Percentiles rank a stretch among this genome's conserved stretches.
phyloP scores from a whole-genome alignment of 64 coral and sea anemone species.

The Acropora tenuis region DNA sequence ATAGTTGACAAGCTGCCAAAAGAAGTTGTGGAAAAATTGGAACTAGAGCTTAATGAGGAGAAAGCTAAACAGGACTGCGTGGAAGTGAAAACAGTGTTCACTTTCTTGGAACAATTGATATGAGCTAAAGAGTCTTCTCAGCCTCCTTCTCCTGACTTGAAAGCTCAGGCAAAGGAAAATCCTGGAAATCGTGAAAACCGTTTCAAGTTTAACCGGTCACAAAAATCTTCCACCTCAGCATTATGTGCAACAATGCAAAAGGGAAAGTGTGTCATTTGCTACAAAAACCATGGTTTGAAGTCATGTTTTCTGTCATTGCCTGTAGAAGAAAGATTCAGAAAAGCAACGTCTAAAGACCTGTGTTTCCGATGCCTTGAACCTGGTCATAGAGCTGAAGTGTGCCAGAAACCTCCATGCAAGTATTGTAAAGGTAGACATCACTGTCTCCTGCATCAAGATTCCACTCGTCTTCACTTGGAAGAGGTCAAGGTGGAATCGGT shows the following conservation, averaged over 20 bases:
- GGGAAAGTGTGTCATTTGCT: not conserved
- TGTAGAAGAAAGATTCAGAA: slow-evolving; percentile 21
- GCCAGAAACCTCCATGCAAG: slow-evolving; percentile 19
- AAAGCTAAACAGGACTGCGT: not conserved
- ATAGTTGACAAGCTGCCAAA: slow-evolving; percentile 4
- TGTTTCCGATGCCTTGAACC: slow-evolving; percentile 4
- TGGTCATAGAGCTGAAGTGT: slow-evolving; percentile 19
- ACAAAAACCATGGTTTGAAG: not conserved
- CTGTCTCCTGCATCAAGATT: slow-evolving; percentile 4
- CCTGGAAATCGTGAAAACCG: not conserved
- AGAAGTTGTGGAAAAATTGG: not conserved
- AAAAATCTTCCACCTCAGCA: not conserved
- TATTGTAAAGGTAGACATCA: not conserved
- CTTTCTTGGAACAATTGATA: slow-evolving; percentile 18
- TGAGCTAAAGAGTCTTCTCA: slow-evolving; percentile 15
- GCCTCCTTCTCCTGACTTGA: slow-evolving; percentile 3
- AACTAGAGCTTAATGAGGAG: too few species aligned
- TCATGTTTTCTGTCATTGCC: slow-evolving; percentile 16
- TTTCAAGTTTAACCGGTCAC: not conserved
- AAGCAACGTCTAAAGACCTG: not conserved
- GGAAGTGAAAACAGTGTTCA: slow-evolving; percentile 11
- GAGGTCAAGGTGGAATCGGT: too few species aligned
- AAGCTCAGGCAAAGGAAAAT: not conserved
- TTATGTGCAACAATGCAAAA: not conserved
- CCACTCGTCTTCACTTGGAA: not conserved